Evolutionary conservation across 1,140 invertebrate genomes (phyloP).

Genomic region (Triops longicaudatus): DNA sequence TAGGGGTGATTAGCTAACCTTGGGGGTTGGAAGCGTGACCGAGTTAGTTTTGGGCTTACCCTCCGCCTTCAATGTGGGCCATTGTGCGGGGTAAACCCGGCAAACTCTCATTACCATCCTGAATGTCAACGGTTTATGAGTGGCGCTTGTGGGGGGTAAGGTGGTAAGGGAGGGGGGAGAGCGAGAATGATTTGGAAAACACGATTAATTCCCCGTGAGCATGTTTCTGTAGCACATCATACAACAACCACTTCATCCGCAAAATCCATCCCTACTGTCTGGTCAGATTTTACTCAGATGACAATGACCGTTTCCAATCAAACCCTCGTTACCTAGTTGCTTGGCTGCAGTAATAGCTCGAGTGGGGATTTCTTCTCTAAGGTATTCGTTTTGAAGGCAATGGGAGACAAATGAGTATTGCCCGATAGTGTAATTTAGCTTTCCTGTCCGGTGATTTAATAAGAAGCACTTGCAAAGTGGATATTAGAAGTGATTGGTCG

Average conservation of each 20-base stretch:
- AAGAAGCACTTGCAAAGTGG: neutral
- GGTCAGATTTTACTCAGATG: neutral
- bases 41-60: neutral
- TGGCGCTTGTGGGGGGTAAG: neutral
- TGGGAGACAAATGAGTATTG: neutral
- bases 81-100: neutral
- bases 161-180: neutral
- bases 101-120: neutral
- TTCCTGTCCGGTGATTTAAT: no score
- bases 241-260: neutral
- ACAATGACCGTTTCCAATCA: constrained; percentile 3
- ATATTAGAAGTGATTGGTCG: neutral
- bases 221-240: neutral
- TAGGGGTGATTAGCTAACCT: neutral
- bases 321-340: neutral
- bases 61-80: neutral
- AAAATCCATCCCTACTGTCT: neutral
- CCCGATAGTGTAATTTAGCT: no score
- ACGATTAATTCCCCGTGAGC: neutral
- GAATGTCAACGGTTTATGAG: neutral
- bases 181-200: neutral
- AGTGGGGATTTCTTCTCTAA: neutral
- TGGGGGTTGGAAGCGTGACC: neutral
- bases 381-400: neutral
- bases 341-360: neutral